phyloP scores from a whole-genome alignment of 2,888 invertebrate genomes.

The Macroteleia sp. region DNA sequence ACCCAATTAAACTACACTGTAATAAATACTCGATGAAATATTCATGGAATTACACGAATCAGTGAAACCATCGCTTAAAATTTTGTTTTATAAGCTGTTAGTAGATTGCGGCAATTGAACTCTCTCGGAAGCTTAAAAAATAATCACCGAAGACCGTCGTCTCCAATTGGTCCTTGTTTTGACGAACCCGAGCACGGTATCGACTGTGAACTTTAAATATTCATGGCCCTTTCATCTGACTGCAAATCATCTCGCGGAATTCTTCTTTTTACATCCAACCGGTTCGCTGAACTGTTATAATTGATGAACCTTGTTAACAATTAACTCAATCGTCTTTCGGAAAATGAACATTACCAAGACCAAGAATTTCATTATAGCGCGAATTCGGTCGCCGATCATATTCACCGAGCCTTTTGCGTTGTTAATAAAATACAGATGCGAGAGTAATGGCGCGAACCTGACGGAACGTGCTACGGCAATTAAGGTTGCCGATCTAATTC shows the following conservation, averaged over 20 bases:
- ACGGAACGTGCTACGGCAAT: constrained; percentile 34
- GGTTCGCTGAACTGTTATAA: too few relatives aligned
- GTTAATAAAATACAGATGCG: constrained; percentile 37
- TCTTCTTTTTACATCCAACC: neutral
- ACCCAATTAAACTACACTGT: neutral
- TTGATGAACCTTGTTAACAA: constrained; percentile 2
- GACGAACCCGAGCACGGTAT: neutral
- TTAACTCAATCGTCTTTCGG: constrained; percentile 3
- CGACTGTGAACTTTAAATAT: constrained; percentile 7
- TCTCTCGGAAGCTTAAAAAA: neutral
- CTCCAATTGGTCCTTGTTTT: neutral
- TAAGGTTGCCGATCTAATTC: constrained; percentile 47
- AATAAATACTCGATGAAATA: neutral
- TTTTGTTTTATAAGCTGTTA: neutral
- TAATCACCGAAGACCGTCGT: neutral
- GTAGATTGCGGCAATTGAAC: constrained; percentile 4
- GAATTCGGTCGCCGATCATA: constrained; percentile 15
- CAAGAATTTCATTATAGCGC: constrained; percentile 21
- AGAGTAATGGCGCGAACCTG: constrained; percentile 41
- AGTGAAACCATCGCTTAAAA: neutral
- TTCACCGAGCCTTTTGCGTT: neutral
- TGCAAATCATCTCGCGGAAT: neutral
- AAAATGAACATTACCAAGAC: neutral
- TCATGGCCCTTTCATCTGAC: constrained; percentile 17
- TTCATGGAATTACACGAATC: neutral